Evolutionary conservation across 2,113 vertebrate species (phyloP), one percentile per base, ranked within the genome.

Genomic region (Phalacrocorax brasilianus): DNA sequence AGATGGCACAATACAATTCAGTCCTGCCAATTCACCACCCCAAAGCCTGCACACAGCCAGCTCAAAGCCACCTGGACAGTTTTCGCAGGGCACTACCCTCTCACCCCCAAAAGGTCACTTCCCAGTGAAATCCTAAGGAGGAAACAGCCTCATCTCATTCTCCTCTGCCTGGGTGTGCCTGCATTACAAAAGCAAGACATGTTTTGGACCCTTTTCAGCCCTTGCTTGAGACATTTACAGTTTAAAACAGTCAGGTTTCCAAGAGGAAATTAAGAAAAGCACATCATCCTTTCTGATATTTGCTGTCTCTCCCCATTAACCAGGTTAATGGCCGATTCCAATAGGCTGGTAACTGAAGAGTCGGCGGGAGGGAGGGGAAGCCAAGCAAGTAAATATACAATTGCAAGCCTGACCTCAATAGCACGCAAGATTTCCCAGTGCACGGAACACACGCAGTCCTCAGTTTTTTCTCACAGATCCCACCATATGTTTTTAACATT

Each of bases 221-320:
- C 84, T 73, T 81, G 65, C 35, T 79, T 68, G 27, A 92, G 52
- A 94, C 33, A 32, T 68, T 91, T 58, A 70, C 45, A 65, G 28
- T 42, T 95, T 82, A 67, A 87, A 88, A 24, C 38, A 91, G 40
- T 40, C 76, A 84, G 55, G 38, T 85, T 92, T 93, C 77, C 77
- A 92, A 82, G 45, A 8, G 6, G 26, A 66, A 93, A 89, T 89
- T 79, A 89, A 73, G 73, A 87, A 95, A 87, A 87, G 40, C 66
- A 75, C 83, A 92, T 76, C 35, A 92, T 86, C 73, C 72, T 94
- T 94, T 53, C 83, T 92, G 40, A 73, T 95, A 82, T 92, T 87
- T 95, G 86, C 70, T 82, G 92, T 87, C 91, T 95, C 84, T 93
- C 66, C 53, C 83, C 89, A 95, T 89, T 97, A 96, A 87, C 73